phyloP scores from a whole-genome alignment of 2,113 vertebrate genomes.

The Halcyon malimbica region DNA sequence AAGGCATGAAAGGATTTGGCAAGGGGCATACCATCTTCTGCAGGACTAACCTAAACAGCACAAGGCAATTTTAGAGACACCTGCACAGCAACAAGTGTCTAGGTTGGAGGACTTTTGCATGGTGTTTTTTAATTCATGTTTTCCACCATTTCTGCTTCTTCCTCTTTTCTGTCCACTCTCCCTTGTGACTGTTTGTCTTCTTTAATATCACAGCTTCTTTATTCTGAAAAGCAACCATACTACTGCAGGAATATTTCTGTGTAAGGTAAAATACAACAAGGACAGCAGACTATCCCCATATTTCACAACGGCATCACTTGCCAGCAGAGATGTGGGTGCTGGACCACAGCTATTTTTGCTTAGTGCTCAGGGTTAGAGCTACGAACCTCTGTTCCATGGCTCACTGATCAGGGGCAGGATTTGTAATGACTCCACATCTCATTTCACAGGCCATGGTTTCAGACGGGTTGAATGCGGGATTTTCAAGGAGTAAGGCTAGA shows the following conservation, averaged over 20 bases:
- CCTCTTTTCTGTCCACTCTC: neutral
- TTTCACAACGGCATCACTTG: neutral
- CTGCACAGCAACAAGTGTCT: neutral
- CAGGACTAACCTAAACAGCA: neutral
- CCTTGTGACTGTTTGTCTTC: neutral
- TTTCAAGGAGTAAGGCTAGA: neutral
- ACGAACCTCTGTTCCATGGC: neutral
- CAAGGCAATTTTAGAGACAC: neutral
- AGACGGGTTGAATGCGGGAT: neutral
- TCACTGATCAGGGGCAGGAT: neutral
- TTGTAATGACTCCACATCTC: fast-evolving
- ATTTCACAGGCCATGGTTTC: fast-evolving
- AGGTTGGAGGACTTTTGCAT: neutral
- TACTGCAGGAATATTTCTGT: neutral
- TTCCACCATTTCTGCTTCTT: neutral
- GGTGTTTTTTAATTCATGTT: fast-evolving
- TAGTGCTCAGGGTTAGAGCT: neutral
- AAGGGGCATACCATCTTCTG: neutral
- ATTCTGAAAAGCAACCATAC: neutral
- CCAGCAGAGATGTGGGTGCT: neutral
- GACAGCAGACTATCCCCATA: neutral
- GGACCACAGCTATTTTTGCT: neutral
- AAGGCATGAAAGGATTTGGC: neutral
- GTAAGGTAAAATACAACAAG: neutral
- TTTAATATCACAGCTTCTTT: neutral